Conservation (phyloP, 1,140 invertebrate species). For the Drosophila erecta region DNA sequence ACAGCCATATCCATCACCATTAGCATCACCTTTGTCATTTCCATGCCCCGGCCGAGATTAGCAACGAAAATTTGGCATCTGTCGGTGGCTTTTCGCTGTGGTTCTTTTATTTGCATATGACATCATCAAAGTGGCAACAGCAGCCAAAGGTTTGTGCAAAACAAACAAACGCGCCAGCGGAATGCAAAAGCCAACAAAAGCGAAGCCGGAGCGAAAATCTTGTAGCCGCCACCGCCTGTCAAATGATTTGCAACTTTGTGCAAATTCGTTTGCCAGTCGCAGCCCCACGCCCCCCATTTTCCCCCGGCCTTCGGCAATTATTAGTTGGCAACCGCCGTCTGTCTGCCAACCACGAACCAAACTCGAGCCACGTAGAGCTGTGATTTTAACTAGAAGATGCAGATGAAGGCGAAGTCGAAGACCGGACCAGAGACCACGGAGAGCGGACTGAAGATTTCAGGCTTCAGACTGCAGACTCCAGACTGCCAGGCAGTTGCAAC, state of each 20-base stretch:
- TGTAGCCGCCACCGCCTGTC: conserved; percentile 53
- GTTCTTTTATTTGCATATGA: conserved; percentile 68
- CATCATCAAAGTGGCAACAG: conserved; percentile 63
- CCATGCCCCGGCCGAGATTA: conserved; percentile 45
- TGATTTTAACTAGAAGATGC: conserved; percentile 58
- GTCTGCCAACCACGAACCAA: conserved; percentile 36
- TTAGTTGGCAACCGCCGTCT: conserved; percentile 64
- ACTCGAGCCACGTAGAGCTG: conserved; percentile 47
- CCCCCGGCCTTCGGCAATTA: conserved; percentile 52
- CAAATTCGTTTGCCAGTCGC: conserved; percentile 67
- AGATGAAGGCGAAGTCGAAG: conserved; percentile 1
- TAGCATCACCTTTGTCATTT: conserved; percentile 64
- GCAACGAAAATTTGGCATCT: conserved; percentile 49
- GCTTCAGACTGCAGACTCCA: not conserved
- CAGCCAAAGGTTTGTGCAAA: conserved; percentile 61
- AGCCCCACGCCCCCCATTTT: not conserved
- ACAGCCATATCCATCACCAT: conserved; percentile 45
- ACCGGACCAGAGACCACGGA: conserved; percentile 16
- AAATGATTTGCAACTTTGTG: conserved; percentile 81
- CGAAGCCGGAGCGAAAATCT: conserved; percentile 25
- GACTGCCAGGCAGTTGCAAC: conserved; percentile 40
- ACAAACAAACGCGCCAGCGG: conserved; percentile 52
- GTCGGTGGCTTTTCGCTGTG: conserved; percentile 14
- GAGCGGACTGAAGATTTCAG: conserved; percentile 5
- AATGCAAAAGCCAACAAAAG: conserved; percentile 53